Evolutionary conservation across 2,888 invertebrate genomes (phyloP).

Genomic region (Netelia melanura): DNA sequence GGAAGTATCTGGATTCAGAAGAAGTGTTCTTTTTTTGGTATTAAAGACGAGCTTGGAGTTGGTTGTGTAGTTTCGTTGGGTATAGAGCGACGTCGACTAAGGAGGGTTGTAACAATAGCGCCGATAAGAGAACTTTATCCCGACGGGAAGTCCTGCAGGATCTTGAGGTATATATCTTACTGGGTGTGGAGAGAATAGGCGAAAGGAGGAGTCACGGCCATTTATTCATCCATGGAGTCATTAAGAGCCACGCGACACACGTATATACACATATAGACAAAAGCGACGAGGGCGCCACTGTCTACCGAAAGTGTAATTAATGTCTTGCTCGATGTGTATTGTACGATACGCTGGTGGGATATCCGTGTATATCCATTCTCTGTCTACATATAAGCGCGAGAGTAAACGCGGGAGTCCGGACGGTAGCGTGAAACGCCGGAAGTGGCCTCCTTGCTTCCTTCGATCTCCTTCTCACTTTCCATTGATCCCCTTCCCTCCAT

Average conservation of each 20-base stretch:
- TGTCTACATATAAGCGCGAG: neutral
- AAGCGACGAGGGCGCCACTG: conserved; percentile 62
- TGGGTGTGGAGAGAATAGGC: conserved; percentile 3
- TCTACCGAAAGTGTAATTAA: conserved; percentile 63
- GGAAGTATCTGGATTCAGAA: neutral
- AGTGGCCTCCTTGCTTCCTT: conserved; percentile 46
- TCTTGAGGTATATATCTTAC: neutral
- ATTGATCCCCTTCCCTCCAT: conserved; percentile 27
- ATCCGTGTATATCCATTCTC: neutral
- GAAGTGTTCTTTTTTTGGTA: neutral
- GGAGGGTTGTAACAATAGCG: neutral
- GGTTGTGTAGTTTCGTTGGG: neutral
- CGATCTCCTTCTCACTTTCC: conserved; percentile 23
- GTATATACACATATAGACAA: conserved; percentile 52
- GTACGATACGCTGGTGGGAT: neutral
- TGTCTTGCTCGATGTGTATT: conserved; percentile 33
- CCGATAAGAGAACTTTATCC: neutral
- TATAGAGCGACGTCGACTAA: neutral
- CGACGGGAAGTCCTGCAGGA: neutral
- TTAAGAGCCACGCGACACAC: conserved; percentile 72
- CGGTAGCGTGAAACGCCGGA: conserved; percentile 61
- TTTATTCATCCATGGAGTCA: conserved; percentile 58
- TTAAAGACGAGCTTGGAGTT: neutral
- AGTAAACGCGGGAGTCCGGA: conserved; percentile 3
- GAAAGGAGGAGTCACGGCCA: conserved; percentile 1